Base-by-base conservation (phyloP, 2,113 vertebrate species). In the Cyanoramphus novaezelandiae region DNA sequence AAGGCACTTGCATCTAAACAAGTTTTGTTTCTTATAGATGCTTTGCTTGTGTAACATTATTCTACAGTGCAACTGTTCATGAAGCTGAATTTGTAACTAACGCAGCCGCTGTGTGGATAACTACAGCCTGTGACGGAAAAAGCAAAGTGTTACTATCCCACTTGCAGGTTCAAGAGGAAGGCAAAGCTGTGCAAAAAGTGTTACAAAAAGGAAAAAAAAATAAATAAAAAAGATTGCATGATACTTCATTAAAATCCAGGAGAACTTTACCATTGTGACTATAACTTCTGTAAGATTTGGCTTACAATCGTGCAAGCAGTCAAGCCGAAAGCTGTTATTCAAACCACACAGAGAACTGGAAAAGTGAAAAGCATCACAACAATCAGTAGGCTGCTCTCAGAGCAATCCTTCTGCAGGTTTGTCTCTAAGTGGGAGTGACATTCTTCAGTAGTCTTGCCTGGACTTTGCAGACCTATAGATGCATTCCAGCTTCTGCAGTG, bases 31-130 rank as follows among this genome's bases (percentile, higher is more conserved):
- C 92, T 92, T 94, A 75, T 20, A 86, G 64, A 67, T 65, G 35
- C 41, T 95, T 94, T 86, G 27, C 47, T 79, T 78, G 62, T 68
- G 70, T 82, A 92, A 57, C 78, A 92, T 91, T 89, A 95, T 91
- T 90, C 69, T 90, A 44, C 25, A 53, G 31, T 85, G 57, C 82
- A 77, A 80, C 44, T 59, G 53, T 49, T 86, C 5, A 1, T 31
- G 47, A 92, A 90, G 55, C 39, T 39, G 69, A 92, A 90, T 92
- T 90, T 93, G 31, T 88, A 81, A 59, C 55, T 55, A 59, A 81
- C 46, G 84, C 14, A 39, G 71, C 71, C 43, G 49, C 72, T 2
- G 2, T 64, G 90, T 39, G 50, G 82, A 49, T 23, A 86, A 44
- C 53, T 79, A 65, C 44, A 82, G 60, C 24, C 31, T 37, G 9